Base-by-base conservation (phyloP, 2,797 vertebrate species). In the Pangasius sanitwongsei region DNA sequence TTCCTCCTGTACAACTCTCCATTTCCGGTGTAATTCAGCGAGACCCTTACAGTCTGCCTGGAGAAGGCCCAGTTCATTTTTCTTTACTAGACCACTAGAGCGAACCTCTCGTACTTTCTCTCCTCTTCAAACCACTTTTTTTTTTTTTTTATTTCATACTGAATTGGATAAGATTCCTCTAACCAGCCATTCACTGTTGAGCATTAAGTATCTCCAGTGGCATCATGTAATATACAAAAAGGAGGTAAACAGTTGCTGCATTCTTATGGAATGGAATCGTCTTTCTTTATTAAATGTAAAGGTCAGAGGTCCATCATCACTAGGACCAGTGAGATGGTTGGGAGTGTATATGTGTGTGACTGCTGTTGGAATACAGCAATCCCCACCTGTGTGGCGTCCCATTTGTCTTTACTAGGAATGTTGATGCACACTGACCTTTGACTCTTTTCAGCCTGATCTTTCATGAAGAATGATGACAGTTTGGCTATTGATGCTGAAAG, bases 391-490 rank as follows among this genome's bases (percentile, higher is more conserved):
- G 12, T 65, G 59, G 59, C 59, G 1, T n/a, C 23, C 15, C 13
- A 65, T n/a, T 83, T 65, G 59, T 63, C 12, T 61, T 83, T 41
- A 41, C 34, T 28, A 63, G 34, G 31, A 63, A 61, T 83, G 55
- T 48, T 48, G 81, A 44, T 83, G 59, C 13, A 18, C 13, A 9
- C 31, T 83, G 41, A 65, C 37, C 81, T 82, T 61, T 61, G 80
- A 61, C 25, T 16, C 23, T 63, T 83, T 44, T 23, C 81, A 44
- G 37, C 15, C 59, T 16, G 25, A 44, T 44, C 81, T 37, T 83
- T 83, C 81, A 83, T 65, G 59, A 83, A 65, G 81, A 65, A 83
- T 18, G 37, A 65, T 48, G 55, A 37, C 55, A 81, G 9, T 23
- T 59, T 25, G 25, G 59, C 23, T 25, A 61, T 28, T 65, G 37